phyloP scores from a whole-genome alignment of 2,113 vertebrate genomes.

The Etheostoma cragini region DNA sequence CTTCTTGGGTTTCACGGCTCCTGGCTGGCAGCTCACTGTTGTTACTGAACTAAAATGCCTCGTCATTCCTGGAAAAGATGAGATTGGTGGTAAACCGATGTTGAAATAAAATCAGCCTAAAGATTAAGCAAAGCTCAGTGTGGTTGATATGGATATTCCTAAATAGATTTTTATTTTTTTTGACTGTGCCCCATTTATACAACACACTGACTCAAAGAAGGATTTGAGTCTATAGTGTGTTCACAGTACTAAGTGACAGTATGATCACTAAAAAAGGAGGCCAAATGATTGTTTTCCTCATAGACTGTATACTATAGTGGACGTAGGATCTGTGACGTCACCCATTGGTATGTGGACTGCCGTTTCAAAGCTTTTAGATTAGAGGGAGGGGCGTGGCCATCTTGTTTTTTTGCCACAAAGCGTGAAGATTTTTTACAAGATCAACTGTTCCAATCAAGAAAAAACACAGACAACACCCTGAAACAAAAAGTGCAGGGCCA shows the following conservation, averaged over 20 bases:
- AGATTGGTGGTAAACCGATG: slow-evolving; percentile 4
- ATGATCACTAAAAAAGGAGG: background rate
- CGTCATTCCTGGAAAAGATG: slow-evolving; percentile 16
- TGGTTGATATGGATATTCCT: background rate
- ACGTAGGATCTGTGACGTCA: too few species aligned
- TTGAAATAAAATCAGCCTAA: slow-evolving; percentile 1
- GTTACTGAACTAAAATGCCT: background rate
- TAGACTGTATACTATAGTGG: too few species aligned
- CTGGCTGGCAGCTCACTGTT: background rate
- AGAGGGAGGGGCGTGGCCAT: too few species aligned
- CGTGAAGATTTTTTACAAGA: too few species aligned
- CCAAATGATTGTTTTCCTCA: too few species aligned
- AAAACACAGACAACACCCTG: too few species aligned
- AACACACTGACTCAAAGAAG: background rate
- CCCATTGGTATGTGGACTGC: too few species aligned
- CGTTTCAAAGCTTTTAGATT: too few species aligned
- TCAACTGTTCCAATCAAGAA: too few species aligned
- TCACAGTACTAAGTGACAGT: background rate
- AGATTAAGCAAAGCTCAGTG: background rate
- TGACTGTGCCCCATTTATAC: background rate
- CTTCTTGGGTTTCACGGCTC: slow-evolving; percentile 44
- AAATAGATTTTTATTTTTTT: background rate
- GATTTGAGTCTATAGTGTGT: background rate
- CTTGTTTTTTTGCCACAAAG: too few species aligned
- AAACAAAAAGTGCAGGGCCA: too few species aligned